phyloP scores from a whole-genome alignment of 2,113 vertebrate species.

The Cryptomyrus ogoouensis region DNA sequence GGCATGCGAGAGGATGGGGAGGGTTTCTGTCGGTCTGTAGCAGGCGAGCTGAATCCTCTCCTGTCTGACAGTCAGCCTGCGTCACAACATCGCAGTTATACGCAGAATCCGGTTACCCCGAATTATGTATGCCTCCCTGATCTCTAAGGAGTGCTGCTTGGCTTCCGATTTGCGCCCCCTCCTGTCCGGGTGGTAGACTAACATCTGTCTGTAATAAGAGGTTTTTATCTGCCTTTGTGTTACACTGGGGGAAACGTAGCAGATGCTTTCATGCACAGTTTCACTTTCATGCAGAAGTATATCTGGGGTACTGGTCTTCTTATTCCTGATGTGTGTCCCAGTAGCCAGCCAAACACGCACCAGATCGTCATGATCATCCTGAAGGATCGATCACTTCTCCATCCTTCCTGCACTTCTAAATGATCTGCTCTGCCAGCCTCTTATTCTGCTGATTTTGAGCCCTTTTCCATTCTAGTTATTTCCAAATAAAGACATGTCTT shows the following conservation, averaged over 20 bases:
- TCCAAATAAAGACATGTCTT: not conserved
- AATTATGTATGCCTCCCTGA: slow-evolving; percentile 76
- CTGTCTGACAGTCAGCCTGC: slow-evolving; percentile 33
- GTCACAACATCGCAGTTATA: slow-evolving; percentile 72
- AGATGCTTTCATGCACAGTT: slow-evolving; percentile 71
- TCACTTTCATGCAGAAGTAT: slow-evolving; percentile 43
- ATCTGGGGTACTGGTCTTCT: slow-evolving; percentile 11
- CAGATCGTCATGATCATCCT: not conserved
- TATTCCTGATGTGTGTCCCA: slow-evolving; percentile 36
- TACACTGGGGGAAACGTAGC: slow-evolving; percentile 62
- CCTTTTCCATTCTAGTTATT: not conserved
- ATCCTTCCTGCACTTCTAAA: not conserved
- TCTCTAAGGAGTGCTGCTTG: slow-evolving; percentile 60
- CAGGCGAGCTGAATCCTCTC: slow-evolving; percentile 22
- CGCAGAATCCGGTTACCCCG: slow-evolving; percentile 67
- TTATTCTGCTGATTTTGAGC: not conserved
- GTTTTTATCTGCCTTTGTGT: slow-evolving; percentile 82
- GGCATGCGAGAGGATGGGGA: slow-evolving; percentile 9
- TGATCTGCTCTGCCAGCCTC: not conserved
- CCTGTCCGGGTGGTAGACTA: slow-evolving; percentile 78
- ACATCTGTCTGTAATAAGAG: slow-evolving; percentile 78
- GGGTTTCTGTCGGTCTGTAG: slow-evolving; percentile 12
- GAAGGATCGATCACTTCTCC: not conserved
- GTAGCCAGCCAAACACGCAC: not conserved
- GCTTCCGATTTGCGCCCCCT: slow-evolving; percentile 66